Evolutionary conservation across 92 coral and sea anemone genomes (phyloP).

Genomic region (Zoanthus sociatus): DNA sequence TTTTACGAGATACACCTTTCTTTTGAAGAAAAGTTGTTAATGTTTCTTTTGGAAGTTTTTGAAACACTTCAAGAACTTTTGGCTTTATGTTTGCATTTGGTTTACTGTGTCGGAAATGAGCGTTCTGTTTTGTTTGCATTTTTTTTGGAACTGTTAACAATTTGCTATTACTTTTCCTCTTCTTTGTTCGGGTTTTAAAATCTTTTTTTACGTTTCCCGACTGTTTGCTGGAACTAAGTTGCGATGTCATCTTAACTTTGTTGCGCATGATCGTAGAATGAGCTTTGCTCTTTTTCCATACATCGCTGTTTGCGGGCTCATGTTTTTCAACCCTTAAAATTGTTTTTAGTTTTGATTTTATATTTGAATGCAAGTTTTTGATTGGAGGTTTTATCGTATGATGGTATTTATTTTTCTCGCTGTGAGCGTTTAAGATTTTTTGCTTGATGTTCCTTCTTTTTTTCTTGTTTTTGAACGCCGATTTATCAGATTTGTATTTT

Average conservation of each 20-base stretch:
- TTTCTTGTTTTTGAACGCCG: neutral
- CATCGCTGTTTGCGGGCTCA: neutral
- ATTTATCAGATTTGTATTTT: neutral
- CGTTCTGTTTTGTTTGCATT: neutral
- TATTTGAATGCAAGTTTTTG: neutral
- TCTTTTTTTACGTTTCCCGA: constrained; percentile 9
- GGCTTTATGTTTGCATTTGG: neutral
- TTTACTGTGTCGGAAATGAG: neutral
- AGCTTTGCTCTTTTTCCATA: neutral
- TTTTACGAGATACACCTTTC: constrained; percentile 15
- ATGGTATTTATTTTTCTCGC: neutral
- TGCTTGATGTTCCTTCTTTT: neutral
- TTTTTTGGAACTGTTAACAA: constrained; percentile 7
- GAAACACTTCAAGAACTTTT: constrained; percentile 25
- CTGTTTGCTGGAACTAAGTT: neutral
- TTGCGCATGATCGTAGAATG: neutral
- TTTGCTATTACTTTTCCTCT: neutral
- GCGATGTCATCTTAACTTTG: neutral
- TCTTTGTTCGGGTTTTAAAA: neutral
- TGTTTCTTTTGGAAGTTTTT: constrained; percentile 9
- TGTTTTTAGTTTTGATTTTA: neutral
- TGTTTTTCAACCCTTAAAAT: neutral
- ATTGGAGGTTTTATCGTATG: neutral
- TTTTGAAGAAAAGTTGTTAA: constrained; percentile 19
- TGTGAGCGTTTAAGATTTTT: neutral